Conservation (phyloP, 2,888 invertebrate genomes). For the Trichogramma dendrolimi region DNA sequence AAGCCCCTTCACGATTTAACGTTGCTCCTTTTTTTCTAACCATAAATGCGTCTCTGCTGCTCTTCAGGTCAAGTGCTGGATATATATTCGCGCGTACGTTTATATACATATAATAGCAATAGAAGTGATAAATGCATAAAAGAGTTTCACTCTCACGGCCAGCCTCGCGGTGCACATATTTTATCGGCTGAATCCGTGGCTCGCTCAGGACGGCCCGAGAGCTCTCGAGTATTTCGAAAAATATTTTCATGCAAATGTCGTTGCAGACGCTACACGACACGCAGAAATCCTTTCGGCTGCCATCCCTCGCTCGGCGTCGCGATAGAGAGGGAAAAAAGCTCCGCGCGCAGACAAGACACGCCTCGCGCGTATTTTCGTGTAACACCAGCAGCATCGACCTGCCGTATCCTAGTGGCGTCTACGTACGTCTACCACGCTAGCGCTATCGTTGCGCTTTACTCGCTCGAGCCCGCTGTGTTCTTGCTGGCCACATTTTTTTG, state of each 20-base stretch:
- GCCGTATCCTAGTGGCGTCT: too few species aligned
- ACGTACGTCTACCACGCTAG: too few species aligned
- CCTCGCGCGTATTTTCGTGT: constrained; percentile 18
- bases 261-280: constrained; percentile 7
- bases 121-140: constrained; percentile 25
- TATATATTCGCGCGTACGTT: background rate
- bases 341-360: constrained; percentile 11
- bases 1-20: constrained; percentile 20
- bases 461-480: too few species aligned
- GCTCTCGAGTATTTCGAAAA: constrained; percentile 15
- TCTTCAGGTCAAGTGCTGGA: too few species aligned
- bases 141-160: background rate
- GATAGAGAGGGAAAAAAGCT: constrained; percentile 11
- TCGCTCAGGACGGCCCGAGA: too few species aligned
- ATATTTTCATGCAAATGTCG: constrained; percentile 28
- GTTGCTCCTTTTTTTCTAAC: background rate
- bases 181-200: constrained; percentile 23
- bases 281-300: constrained; percentile 13
- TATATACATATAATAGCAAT: constrained; percentile 8
- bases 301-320: background rate
- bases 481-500: too few species aligned
- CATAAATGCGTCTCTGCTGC: too few species aligned
- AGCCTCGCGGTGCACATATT: constrained; percentile 15
- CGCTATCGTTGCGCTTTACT: too few species aligned
- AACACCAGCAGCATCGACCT: background rate